Evolutionary conservation across 1,140 invertebrate genomes (phyloP).

Genomic region (Centruroides vittatus): DNA sequence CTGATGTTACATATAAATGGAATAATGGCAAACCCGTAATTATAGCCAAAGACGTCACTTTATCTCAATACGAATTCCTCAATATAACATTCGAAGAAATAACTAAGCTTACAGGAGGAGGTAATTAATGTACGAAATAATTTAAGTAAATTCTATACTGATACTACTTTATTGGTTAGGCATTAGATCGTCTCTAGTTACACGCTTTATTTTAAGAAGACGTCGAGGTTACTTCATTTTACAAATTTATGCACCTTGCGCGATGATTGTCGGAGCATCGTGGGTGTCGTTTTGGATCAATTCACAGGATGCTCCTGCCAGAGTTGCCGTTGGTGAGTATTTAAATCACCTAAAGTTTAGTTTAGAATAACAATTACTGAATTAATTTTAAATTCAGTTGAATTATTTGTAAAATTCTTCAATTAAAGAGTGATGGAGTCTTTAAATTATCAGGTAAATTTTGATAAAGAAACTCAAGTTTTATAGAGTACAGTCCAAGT

Average conservation of each 20-base stretch:
- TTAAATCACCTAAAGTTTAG: background rate
- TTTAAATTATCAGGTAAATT: too few species aligned
- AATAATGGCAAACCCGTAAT: slow-evolving; percentile 25
- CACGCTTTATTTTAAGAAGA: slow-evolving; percentile 31
- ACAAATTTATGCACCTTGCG: slow-evolving; percentile 37
- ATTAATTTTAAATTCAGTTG: too few species aligned
- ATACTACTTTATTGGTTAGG: too few species aligned
- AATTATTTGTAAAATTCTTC: too few species aligned
- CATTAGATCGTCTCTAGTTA: slow-evolving; percentile 25
- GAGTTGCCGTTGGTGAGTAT: slow-evolving; percentile 40
- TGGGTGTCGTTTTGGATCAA: slow-evolving; percentile 53
- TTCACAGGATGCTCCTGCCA: slow-evolving; percentile 41
- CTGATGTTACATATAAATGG: slow-evolving; percentile 33
- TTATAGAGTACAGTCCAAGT: too few species aligned
- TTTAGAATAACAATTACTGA: too few species aligned
- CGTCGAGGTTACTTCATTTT: slow-evolving; percentile 36
- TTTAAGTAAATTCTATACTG: too few species aligned
- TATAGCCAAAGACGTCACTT: slow-evolving; percentile 19
- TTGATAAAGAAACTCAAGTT: too few species aligned
- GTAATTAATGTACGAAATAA: too few species aligned
- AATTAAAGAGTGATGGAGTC: too few species aligned
- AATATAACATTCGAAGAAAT: slow-evolving; percentile 6
- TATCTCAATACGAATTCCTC: slow-evolving; percentile 24
- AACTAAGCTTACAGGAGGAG: too few species aligned
- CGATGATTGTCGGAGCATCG: slow-evolving; percentile 42